Evolutionary conservation across 2,888 invertebrate genomes (phyloP).

Genomic region (Caenorhabditis zanzibari): DNA sequence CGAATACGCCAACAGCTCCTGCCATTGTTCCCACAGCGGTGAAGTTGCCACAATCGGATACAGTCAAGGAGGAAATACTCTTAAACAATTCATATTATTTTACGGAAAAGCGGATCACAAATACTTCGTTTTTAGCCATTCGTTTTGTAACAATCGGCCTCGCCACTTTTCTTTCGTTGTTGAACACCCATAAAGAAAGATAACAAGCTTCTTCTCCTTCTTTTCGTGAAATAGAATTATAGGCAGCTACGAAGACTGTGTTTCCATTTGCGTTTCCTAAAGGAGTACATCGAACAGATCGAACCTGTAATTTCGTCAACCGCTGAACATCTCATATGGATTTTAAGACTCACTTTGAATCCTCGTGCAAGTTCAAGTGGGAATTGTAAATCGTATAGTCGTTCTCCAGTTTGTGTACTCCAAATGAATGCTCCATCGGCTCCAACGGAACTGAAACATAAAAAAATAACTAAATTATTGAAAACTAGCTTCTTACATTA

Average conservation of each 20-base stretch:
- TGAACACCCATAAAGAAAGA: constrained; percentile 75
- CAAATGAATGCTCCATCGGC: constrained; percentile 72
- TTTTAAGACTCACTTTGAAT: constrained; percentile 66
- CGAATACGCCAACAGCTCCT: constrained; percentile 81
- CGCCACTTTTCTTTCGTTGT: constrained; percentile 62
- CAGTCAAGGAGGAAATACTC: constrained; percentile 78
- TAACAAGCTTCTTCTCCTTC: constrained; percentile 73
- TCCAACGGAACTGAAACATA: constrained; percentile 68
- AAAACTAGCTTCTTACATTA: constrained; percentile 50
- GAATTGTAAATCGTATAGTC: constrained; percentile 66
- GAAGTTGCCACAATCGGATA: constrained; percentile 91
- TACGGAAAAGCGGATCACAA: background rate
- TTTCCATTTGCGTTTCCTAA: constrained; percentile 68
- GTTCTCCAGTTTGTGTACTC: constrained; percentile 71
- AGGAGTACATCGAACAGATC: constrained; percentile 74
- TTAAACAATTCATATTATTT: constrained; percentile 36
- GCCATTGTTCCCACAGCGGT: constrained; percentile 87
- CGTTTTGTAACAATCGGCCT: constrained; percentile 62
- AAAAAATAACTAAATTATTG: background rate
- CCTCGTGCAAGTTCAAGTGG: constrained; percentile 68
- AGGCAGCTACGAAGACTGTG: constrained; percentile 75
- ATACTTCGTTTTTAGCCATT: constrained; percentile 67
- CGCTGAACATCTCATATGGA: no score
- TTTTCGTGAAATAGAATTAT: constrained; percentile 74
- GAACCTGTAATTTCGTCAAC: constrained; percentile 70